These are phyloP conservation scores for Pteronura brasiliensis DNA, from an alignment of 2,113 vertebrate genomes.

Conservation along the genomic window DNA sequence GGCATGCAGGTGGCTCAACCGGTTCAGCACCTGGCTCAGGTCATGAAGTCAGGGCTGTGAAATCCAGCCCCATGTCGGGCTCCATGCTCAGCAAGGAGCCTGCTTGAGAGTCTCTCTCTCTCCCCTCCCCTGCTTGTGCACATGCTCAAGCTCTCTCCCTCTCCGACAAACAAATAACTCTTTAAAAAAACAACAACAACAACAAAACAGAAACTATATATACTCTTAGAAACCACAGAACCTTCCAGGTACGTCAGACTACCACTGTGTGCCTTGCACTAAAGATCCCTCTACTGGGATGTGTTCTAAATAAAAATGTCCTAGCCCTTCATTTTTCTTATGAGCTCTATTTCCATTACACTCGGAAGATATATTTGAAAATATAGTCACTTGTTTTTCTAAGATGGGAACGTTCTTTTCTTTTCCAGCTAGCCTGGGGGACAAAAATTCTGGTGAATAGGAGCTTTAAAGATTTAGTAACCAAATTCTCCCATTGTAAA, in stretches of 20 bases:
- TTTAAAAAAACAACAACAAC: neutral
- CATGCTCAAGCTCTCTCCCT: too few relatives aligned
- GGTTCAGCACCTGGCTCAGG: neutral
- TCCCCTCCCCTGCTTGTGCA: neutral
- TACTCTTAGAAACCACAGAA: neutral
- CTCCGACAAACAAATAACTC: neutral
- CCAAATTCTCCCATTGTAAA: conserved; percentile 28
- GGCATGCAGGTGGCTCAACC: neutral
- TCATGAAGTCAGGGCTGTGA: neutral
- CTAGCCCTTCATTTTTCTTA: neutral
- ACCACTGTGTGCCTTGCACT: neutral
- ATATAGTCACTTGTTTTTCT: neutral
- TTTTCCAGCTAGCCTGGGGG: neutral
- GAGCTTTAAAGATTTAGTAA: neutral
- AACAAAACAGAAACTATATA: neutral
- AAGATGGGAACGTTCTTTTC: neutral
- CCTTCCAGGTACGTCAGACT: neutral
- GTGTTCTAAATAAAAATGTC: neutral
- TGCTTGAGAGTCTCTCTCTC: neutral
- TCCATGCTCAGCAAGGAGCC: neutral
- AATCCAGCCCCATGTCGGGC: neutral
- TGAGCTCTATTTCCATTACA: neutral
- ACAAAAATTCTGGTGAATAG: neutral
- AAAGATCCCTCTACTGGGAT: neutral
- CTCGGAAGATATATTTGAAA: neutral